These are phyloP conservation scores for Stenichneumon culpator DNA, from an alignment of 2,888 invertebrate genomes.

Conservation along the genomic window DNA sequence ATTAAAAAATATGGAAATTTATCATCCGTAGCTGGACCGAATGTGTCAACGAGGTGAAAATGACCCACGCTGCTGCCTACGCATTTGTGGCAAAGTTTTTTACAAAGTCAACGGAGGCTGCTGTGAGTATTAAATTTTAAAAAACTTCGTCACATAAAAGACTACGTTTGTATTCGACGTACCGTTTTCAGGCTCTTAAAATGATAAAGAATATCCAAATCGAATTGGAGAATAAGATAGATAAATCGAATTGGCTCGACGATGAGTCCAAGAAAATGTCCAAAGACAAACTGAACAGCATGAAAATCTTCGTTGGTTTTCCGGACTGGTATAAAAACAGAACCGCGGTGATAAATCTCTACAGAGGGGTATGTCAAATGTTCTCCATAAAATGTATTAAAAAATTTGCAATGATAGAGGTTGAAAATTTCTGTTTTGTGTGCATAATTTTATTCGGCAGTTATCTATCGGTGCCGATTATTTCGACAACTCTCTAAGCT, in stretches of 20 bases:
- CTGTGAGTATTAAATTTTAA: background rate
- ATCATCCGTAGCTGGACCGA: slow-evolving; percentile 20
- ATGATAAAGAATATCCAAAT: slow-evolving; percentile 86
- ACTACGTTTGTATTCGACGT: background rate
- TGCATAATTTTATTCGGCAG: slow-evolving; percentile 27
- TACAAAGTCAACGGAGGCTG: background rate
- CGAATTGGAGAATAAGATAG: slow-evolving; percentile 86
- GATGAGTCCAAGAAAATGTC: slow-evolving; percentile 86
- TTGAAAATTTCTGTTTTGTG: background rate
- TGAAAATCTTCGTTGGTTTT: slow-evolving; percentile 86
- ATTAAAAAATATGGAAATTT: background rate
- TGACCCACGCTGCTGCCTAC: slow-evolving; percentile 37
- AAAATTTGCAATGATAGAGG: background rate
- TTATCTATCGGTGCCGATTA: slow-evolving; percentile 53
- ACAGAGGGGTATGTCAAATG: slow-evolving; percentile 84
- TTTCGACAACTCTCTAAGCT: slow-evolving; percentile 58
- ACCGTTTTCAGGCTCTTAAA: slow-evolving; percentile 79
- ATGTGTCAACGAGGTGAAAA: slow-evolving; percentile 25
- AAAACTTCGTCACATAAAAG: background rate
- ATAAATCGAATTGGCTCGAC: slow-evolving; percentile 87
- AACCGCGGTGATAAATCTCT: slow-evolving; percentile 85
- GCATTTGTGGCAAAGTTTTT: slow-evolving; percentile 46
- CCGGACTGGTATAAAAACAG: slow-evolving; percentile 87
- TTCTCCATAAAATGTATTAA: background rate
- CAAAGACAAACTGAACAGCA: slow-evolving; percentile 85